phyloP scores from a whole-genome alignment of 2,888 invertebrate genomes.

The Agrotis puta region DNA sequence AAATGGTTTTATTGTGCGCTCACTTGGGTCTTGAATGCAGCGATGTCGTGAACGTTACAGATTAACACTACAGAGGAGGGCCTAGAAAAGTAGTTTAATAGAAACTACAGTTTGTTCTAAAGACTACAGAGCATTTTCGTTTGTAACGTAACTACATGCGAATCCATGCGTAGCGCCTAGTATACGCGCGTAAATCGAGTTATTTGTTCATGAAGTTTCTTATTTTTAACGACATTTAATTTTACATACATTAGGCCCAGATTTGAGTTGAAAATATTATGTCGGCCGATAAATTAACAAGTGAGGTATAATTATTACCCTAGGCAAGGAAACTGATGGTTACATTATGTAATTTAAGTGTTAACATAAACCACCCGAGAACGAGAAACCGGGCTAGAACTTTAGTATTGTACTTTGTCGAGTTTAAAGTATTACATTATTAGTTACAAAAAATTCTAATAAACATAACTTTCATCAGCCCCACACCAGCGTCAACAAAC shows the following conservation, averaged over 20 bases:
- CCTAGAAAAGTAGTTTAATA: no score
- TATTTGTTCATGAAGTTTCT: conserved; percentile 4
- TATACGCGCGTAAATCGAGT: conserved; percentile 6
- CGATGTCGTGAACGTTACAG: no score
- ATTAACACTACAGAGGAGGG: no score
- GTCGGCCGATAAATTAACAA: conserved; percentile 1
- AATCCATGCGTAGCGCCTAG: neutral
- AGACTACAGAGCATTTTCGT: no score
- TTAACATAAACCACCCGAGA: conserved; percentile 2
- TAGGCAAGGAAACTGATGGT: conserved; percentile 17
- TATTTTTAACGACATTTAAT: conserved; percentile 31
- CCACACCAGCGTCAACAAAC: conserved; percentile 4
- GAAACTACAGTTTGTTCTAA: no score
- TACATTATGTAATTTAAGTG: neutral
- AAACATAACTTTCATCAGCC: neutral
- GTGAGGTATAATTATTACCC: neutral
- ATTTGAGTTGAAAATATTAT: conserved; percentile 17
- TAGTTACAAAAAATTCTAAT: no score
- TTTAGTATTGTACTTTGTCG: neutral
- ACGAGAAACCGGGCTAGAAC: neutral
- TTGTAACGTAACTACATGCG: neutral
- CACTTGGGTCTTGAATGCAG: no score
- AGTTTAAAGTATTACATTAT: neutral
- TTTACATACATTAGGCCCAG: conserved; percentile 57
- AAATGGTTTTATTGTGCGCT: no score